Conservation (phyloP, 1,140 invertebrate species). For the Drosophila santomea region DNA sequence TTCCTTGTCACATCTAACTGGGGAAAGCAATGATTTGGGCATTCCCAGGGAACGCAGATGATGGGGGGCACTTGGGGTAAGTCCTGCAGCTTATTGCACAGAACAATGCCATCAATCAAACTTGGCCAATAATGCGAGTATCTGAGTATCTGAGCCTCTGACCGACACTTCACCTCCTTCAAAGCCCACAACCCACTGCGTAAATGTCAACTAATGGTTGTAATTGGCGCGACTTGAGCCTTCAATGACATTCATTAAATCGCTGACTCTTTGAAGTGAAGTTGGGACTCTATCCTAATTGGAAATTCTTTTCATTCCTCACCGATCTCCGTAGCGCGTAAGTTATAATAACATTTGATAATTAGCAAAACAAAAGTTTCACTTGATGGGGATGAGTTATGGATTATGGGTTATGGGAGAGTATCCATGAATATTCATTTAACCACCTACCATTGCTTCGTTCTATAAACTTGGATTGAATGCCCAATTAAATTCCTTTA, state of each 20-base stretch:
- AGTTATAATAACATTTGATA: constrained; percentile 7
- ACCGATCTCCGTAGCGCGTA: background rate
- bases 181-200: background rate
- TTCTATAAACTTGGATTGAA: no score
- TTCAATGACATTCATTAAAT: constrained; percentile 56
- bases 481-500: background rate
- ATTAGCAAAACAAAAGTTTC: constrained; percentile 10
- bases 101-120: constrained; percentile 66
- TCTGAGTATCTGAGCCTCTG: constrained; percentile 13
- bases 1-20: constrained; percentile 39
- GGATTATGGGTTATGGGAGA: background rate
- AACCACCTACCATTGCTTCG: background rate
- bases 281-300: constrained; percentile 16
- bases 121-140: constrained; percentile 49
- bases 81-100: background rate
- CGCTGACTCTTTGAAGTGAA: constrained; percentile 4
- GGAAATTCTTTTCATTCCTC: constrained; percentile 1
- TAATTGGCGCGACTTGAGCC: constrained; percentile 27
- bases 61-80: background rate
- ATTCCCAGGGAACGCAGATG: background rate
- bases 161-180: constrained; percentile 1
- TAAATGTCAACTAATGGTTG: constrained; percentile 49
- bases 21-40: background rate
- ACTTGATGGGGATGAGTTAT: background rate
- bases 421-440: background rate